phyloP scores from a whole-genome alignment of 2,888 invertebrate species.

The Drosophila bunnanda region DNA sequence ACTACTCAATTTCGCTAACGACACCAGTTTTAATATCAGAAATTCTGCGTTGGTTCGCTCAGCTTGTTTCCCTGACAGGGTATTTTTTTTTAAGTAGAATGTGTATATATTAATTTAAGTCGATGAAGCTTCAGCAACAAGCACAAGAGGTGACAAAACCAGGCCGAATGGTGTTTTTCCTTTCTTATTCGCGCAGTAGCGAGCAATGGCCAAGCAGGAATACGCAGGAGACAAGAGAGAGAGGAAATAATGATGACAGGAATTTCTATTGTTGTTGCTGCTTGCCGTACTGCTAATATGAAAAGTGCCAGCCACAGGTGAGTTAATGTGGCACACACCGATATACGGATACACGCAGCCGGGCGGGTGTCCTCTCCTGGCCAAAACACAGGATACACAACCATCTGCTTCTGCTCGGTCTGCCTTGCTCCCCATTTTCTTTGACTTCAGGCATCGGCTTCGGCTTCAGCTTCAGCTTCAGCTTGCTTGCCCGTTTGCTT shows the following conservation, averaged over 20 bases:
- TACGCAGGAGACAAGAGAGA: slow-evolving; percentile 14
- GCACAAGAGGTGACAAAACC: slow-evolving; percentile 68
- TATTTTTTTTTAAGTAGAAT: slow-evolving; percentile 35
- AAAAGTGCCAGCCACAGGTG: slow-evolving; percentile 79
- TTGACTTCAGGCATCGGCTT: slow-evolving; percentile 15
- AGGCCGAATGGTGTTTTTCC: slow-evolving; percentile 13
- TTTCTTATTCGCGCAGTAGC: slow-evolving; percentile 12
- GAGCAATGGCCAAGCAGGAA: slow-evolving; percentile 18
- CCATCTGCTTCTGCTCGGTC: slow-evolving; percentile 13
- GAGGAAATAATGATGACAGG: slow-evolving; percentile 54
- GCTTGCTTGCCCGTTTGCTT: slow-evolving; percentile 49
- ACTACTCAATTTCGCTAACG: not conserved
- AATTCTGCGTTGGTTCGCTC: not conserved
- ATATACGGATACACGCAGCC: slow-evolving; percentile 26
- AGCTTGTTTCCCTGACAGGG: not conserved
- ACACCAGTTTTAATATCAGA: not conserved
- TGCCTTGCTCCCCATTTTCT: slow-evolving; percentile 13
- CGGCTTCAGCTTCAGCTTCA: slow-evolving; percentile 5
- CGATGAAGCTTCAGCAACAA: slow-evolving; percentile 59
- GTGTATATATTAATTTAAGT: slow-evolving; percentile 71
- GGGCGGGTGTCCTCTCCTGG: slow-evolving; percentile 27
- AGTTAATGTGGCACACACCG: slow-evolving; percentile 65
- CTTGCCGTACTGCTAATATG: slow-evolving; percentile 54
- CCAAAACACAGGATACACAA: slow-evolving; percentile 36
- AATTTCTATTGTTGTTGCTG: slow-evolving; percentile 46